Evolutionary conservation across 2,797 vertebrate species (phyloP), one percentile per base, ranked within the genome.

Genomic region (Kryptopterus vitreolus): DNA sequence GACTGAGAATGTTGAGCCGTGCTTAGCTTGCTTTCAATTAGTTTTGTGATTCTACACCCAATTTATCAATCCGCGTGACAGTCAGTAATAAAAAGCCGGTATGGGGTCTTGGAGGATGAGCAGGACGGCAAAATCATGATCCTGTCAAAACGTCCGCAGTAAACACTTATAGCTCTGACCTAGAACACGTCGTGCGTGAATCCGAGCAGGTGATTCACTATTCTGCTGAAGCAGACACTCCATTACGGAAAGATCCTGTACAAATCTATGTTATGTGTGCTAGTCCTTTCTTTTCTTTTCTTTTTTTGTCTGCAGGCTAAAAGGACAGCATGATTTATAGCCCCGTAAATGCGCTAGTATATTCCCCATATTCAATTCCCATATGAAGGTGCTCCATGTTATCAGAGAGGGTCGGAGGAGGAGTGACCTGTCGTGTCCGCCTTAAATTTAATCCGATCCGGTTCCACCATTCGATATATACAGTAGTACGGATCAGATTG

Each of bases 1-100:
- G 75, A 58, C 62, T 5, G 38, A 52, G 46, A 77, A 69, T 11
- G 31, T 13, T 38, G 59, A 43, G 62, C 57, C 58, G 65, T 46
- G 68, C 50, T 74, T 82, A 48, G 76, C 58, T 70, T 84, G 57
- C 33, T 73, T 70, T 81, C 62, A 26, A 86, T 83, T 77, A 59
- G 70, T 38, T 78, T 85, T 76, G 63, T 38, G 50, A 69, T 31
- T 26, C 57, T 22, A n/a, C 53, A 63, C 48, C 57, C 68, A 58
- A 73, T 75, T 68, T n/a, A 43, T 72, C 70, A 80, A 58, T n/a
- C 20, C 71, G 57, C 69, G 61, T 65, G 70, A 79, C 22, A 73
- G 26, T 7, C 57, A 8, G 53, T 70, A 33, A n/a, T 48, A 77
- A 52, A 69, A 59, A 15, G 46, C 65, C 70, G 65, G 38, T 52